Evolutionary conservation across 2,888 invertebrate genomes (phyloP).

Genomic region (Nasonovia ribisnigri): DNA sequence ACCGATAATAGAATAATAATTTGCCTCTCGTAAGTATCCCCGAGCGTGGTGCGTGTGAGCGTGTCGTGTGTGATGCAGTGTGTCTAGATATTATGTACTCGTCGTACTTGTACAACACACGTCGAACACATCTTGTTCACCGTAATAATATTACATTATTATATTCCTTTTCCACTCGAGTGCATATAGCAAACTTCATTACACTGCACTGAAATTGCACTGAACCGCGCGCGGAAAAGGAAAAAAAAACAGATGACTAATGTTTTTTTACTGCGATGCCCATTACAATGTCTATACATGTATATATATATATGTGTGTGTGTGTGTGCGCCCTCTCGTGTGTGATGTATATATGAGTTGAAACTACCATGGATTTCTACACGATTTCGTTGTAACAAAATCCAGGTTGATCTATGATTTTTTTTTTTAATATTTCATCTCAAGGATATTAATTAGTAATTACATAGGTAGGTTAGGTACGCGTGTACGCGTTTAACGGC

Average conservation of each 20-base stretch:
- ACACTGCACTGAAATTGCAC: neutral
- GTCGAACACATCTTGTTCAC: neutral
- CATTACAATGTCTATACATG: neutral
- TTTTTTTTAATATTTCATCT: neutral
- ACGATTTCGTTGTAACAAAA: conserved; percentile 14
- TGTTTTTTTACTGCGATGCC: neutral
- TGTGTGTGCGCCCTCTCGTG: neutral
- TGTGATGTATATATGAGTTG: neutral
- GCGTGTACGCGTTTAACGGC: neutral
- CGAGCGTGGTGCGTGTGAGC: neutral
- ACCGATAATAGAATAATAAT: neutral
- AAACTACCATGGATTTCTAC: neutral
- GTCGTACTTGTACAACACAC: neutral
- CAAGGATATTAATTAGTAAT: conserved; percentile 24
- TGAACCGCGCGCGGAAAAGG: neutral
- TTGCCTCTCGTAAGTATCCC: neutral
- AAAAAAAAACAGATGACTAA: neutral
- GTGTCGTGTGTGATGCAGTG: neutral
- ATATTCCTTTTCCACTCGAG: neutral
- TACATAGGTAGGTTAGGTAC: neutral
- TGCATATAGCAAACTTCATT: neutral
- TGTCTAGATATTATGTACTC: neutral
- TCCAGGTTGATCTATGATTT: conserved; percentile 10
- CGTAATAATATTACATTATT: too few species aligned
- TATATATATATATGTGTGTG: neutral